These are phyloP conservation scores for Eudiplozoon nipponicum DNA, from an alignment of 2,888 invertebrate genomes.

Conservation along the genomic window DNA sequence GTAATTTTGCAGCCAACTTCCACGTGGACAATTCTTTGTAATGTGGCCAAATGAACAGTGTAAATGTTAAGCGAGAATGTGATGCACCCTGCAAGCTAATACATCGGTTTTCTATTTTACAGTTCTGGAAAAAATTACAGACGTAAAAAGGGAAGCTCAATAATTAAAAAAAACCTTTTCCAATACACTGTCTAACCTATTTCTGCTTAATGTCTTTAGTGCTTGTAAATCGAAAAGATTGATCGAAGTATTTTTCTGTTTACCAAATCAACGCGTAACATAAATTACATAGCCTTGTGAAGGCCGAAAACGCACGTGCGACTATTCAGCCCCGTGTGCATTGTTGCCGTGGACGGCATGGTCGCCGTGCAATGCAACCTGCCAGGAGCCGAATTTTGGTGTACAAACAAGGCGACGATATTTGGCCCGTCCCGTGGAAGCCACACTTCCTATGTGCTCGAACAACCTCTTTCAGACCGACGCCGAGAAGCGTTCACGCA, in stretches of 20 bases:
- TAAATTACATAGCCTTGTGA: conserved; percentile 3
- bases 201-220: too few relatives aligned
- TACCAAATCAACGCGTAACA: not conserved
- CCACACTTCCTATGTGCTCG: not conserved
- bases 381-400: not conserved
- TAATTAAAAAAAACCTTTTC: too few relatives aligned
- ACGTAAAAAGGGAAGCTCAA: too few relatives aligned
- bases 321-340: conserved; percentile 2
- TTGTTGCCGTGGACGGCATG: conserved; percentile 8
- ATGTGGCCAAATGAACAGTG: too few relatives aligned
- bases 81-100: too few relatives aligned
- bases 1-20: too few relatives aligned
- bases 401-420: not conserved
- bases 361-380: conserved; percentile 12
- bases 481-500: not conserved
- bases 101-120: too few relatives aligned
- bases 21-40: too few relatives aligned
- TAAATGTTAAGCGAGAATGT: too few relatives aligned
- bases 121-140: too few relatives aligned
- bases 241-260: not conserved
- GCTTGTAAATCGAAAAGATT: too few relatives aligned
- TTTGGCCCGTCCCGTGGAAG: conserved; percentile 7
- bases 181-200: too few relatives aligned
- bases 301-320: conserved; percentile 9
- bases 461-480: not conserved